phyloP scores from a whole-genome alignment of 2,797 vertebrate species.

The Craterocephalus amniculus region DNA sequence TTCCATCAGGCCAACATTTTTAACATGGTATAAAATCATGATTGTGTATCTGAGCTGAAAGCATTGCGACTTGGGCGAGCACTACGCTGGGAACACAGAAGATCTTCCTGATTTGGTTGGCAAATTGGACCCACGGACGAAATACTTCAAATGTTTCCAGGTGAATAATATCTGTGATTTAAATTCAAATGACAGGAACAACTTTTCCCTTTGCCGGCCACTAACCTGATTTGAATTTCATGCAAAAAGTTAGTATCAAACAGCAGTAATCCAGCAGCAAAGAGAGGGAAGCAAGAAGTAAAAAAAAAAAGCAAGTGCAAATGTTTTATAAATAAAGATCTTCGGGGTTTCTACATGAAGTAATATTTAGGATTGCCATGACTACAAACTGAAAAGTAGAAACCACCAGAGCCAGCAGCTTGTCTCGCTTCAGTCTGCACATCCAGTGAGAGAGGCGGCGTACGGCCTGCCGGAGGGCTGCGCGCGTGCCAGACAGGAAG shows the following conservation, averaged over 20 bases:
- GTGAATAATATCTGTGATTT: not conserved
- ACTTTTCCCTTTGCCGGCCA: not conserved
- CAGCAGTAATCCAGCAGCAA: not conserved
- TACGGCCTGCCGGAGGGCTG: slow-evolving; percentile 15
- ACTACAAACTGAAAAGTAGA: not conserved
- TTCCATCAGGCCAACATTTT: not conserved
- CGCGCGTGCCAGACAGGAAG: slow-evolving; percentile 26
- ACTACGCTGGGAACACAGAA: not conserved
- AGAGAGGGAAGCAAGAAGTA: not conserved
- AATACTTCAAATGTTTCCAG: not conserved
- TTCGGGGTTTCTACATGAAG: not conserved
- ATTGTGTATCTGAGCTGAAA: too few relatives aligned
- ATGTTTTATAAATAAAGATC: not conserved
- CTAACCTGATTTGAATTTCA: not conserved
- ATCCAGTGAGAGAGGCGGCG: slow-evolving; percentile 6
- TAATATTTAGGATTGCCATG: not conserved
- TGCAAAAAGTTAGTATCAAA: not conserved
- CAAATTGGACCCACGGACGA: not conserved
- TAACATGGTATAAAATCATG: not conserved
- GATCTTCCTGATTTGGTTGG: not conserved
- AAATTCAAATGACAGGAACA: not conserved
- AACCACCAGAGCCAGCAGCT: not conserved
- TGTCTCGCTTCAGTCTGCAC: slow-evolving; percentile 10
- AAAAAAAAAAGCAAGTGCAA: not conserved
- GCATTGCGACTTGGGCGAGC: not conserved